Conservation (phyloP, 2,113 vertebrate genomes). For the Phalacrocorax carbo region DNA sequence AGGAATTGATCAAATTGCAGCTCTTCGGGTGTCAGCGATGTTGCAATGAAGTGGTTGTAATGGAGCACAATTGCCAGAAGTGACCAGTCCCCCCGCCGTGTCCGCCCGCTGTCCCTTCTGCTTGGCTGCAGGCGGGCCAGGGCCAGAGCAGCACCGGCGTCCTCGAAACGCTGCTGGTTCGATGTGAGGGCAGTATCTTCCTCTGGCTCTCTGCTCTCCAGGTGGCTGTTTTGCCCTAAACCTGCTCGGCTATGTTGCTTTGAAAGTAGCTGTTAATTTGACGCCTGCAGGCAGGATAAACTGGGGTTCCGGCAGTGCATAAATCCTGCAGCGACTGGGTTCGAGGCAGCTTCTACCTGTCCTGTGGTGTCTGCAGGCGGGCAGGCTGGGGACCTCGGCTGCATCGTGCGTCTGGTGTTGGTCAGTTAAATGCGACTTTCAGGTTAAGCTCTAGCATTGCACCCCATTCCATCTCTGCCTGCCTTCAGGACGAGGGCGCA, state of each 20-base stretch:
- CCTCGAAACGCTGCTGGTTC: too few species aligned
- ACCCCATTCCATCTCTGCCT: neutral
- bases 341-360: neutral
- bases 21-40: neutral
- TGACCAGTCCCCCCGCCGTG: fast-evolving
- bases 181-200: neutral
- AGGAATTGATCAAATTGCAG: neutral
- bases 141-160: too few species aligned
- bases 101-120: fast-evolving
- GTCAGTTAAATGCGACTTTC: neutral
- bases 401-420: neutral
- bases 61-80: neutral
- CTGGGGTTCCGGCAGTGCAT: fast-evolving
- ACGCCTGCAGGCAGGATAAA: neutral
- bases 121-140: too few species aligned
- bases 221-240: neutral
- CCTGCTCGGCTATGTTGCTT: neutral
- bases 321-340: neutral
- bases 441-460: neutral
- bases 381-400: neutral
- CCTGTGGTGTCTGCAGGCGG: neutral
- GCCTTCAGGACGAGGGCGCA: neutral
- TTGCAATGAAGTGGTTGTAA: neutral
- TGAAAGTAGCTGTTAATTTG: neutral
- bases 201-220: neutral